Conservation (phyloP, 2,888 invertebrate species). For the Melipona bicolor region DNA sequence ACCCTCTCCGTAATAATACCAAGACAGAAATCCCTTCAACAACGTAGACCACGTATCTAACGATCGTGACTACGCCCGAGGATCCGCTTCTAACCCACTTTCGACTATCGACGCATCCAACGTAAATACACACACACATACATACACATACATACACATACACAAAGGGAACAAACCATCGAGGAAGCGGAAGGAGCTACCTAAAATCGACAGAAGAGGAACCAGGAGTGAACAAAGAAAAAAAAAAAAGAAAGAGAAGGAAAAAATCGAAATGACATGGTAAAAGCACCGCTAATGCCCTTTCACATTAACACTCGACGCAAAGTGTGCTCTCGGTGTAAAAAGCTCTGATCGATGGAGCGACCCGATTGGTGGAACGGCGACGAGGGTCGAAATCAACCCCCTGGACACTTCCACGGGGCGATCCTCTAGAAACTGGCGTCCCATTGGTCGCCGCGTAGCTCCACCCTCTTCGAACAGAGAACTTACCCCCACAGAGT, state of each 20-base stretch:
- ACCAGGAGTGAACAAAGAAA: constrained; percentile 41
- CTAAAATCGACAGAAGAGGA: constrained; percentile 33
- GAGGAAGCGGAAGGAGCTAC: constrained; percentile 7
- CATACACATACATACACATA: not conserved
- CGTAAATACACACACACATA: not conserved
- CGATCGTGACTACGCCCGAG: constrained; percentile 30
- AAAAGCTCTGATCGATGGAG: constrained; percentile 81
- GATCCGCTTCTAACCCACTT: constrained; percentile 67
- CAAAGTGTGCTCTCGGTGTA: constrained; percentile 81
- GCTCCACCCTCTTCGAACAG: constrained; percentile 66
- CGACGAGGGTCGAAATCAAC: constrained; percentile 65
- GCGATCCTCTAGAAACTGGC: constrained; percentile 40
- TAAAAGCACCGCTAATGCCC: constrained; percentile 82
- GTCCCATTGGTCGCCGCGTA: constrained; percentile 60
- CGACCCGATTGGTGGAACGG: constrained; percentile 75
- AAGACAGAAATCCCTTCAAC: not conserved
- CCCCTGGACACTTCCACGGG: constrained; percentile 45
- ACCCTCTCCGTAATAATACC: not conserved
- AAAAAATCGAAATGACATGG: constrained; percentile 78
- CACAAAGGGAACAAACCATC: constrained; percentile 35
- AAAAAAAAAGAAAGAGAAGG: constrained; percentile 52
- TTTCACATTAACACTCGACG: constrained; percentile 83
- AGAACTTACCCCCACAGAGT: constrained; percentile 60
- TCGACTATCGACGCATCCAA: constrained; percentile 59
- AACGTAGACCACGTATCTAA: constrained; percentile 5